Evolutionary conservation across 2,888 invertebrate genomes (phyloP), one percentile per base, ranked within the genome.

Genomic region (Campaea margaritaria): DNA sequence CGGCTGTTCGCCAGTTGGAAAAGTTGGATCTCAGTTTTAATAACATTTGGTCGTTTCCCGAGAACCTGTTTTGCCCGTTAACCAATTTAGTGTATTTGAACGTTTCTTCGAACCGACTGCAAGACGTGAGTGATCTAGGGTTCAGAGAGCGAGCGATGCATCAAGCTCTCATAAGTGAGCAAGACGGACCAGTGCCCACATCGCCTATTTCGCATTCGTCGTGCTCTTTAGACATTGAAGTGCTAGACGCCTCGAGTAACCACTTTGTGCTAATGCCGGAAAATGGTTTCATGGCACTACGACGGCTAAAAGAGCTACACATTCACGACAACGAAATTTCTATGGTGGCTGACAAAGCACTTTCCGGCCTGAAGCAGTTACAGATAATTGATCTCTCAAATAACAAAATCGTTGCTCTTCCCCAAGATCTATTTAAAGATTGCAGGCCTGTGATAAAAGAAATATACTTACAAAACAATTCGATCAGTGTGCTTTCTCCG

Each of bases 391-490:
- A 98, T 89, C 91, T 99, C 55, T 97, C 98, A 34, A 96, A 97
- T 76, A 99, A 99, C 87, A 96, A 96, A 93, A 95, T 99, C 67
- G 96, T 96, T 39, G 96, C 97, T 52, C 93, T 99, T 70, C 98
- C 98, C 43, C 95, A 96, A 65, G 96, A 96, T 78, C 90, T 98
- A 68, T 97, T 98, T 80, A 94, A 94, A 81, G 97, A 97, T 87
- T 94, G 95, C 76, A 93, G 95, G 51, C 95, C 95, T 67, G 95
- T 95, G 64, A 95, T 98, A 74, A 96, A 96, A 89, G 97, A 98
- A 89, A 95, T 98, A 78, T 96, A 97, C 88, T 91, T 98, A 81
- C 97, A 97, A 87, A 98, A 98, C 89, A 98, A 98, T 93, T 97
- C 97, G 16, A 96, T 98, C 74, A 96, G 96, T 82, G 96, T 96